Conservation (phyloP, 2,797 vertebrate genomes). For the Tympanoctomys barrerae region DNA sequence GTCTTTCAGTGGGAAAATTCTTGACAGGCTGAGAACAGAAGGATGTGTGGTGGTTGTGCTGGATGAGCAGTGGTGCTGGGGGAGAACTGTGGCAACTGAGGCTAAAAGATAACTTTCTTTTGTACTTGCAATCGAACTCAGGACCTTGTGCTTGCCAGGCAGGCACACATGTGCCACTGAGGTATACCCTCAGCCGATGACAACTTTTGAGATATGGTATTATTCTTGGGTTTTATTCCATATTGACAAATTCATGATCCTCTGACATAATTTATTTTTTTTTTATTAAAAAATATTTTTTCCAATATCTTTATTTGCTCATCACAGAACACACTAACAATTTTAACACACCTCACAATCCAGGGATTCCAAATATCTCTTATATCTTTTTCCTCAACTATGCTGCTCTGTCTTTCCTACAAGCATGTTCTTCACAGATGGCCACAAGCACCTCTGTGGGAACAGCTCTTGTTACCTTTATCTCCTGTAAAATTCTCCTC, state of each 20-base stretch:
- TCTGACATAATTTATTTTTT: not conserved
- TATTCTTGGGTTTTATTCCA: not conserved
- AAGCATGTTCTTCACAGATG: too few species aligned
- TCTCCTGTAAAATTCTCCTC: not conserved
- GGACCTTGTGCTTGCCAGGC: too few species aligned
- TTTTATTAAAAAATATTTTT: not conserved
- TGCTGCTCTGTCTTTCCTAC: too few species aligned
- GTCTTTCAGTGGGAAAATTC: not conserved
- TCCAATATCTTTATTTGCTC: not conserved
- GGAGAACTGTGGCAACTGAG: not conserved
- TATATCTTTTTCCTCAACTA: not conserved
- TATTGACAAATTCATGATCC: not conserved
- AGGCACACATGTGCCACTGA: too few species aligned
- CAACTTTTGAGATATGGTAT: not conserved
- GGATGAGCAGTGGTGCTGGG: not conserved
- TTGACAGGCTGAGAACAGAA: fast-evolving
- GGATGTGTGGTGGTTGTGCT: not conserved
- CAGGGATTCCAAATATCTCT: not conserved
- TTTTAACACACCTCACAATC: too few species aligned
- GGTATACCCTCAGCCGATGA: not conserved
- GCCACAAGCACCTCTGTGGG: not conserved
- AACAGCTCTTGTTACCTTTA: not conserved
- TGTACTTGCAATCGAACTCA: too few species aligned
- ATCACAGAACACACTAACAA: not conserved
- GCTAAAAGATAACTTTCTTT: not conserved